Evolutionary conservation across 2,888 invertebrate species (phyloP).

Genomic region (Acheta domesticus): DNA sequence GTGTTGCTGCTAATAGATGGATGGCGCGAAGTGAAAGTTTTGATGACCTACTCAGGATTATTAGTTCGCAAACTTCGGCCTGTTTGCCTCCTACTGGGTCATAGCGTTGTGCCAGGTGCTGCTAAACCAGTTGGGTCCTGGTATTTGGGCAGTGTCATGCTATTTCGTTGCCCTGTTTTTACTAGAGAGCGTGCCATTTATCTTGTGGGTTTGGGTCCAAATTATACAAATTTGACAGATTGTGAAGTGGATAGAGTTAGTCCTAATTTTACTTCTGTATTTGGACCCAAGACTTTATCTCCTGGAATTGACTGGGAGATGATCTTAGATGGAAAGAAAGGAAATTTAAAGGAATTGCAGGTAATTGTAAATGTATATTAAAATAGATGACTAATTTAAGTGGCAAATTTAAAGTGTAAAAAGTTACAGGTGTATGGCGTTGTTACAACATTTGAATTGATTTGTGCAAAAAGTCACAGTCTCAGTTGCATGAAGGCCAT

Average conservation of each 20-base stretch:
- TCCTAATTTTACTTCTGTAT: slow-evolving; percentile 51
- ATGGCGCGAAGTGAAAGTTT: slow-evolving; percentile 55
- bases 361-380: slow-evolving; percentile 32
- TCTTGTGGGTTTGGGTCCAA: slow-evolving; percentile 55
- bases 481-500: no score
- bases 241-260: slow-evolving; percentile 51
- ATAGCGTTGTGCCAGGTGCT: slow-evolving; percentile 42
- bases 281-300: slow-evolving; percentile 50
- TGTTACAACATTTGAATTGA: neutral
- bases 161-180: slow-evolving; percentile 58
- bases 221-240: slow-evolving; percentile 50
- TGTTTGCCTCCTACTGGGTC: slow-evolving; percentile 55
- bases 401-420: neutral
- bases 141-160: slow-evolving; percentile 54
- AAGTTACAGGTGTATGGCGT: neutral
- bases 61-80: slow-evolving; percentile 52
- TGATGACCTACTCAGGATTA: slow-evolving; percentile 53
- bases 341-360: slow-evolving; percentile 41
- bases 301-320: slow-evolving; percentile 60
- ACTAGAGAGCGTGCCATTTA: slow-evolving; percentile 54
- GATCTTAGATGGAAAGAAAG: slow-evolving; percentile 50
- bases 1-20: slow-evolving; percentile 60
- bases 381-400: neutral
- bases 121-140: slow-evolving; percentile 46
- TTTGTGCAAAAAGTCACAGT: no score